Evolutionary conservation across 2,797 vertebrate species (phyloP).

Genomic region (Carapus acus): DNA sequence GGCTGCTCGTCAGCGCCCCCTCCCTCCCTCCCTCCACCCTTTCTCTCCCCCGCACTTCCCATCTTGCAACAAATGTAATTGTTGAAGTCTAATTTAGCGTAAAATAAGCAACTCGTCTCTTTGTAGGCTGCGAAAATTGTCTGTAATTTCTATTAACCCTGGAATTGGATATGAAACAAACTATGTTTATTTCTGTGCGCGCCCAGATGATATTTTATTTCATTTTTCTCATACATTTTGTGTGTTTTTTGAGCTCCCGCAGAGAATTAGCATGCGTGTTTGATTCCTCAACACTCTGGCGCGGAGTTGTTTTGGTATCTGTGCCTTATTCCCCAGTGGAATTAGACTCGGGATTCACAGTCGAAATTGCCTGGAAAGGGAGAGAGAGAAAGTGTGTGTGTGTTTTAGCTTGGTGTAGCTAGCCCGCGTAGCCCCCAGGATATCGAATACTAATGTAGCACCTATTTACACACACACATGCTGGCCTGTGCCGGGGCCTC

Average conservation of each 20-base stretch:
- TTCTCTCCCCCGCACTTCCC: conserved; percentile 23
- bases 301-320: conserved; percentile 13
- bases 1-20: too few species aligned
- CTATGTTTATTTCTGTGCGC: conserved; percentile 18
- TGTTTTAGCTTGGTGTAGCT: conserved; percentile 1
- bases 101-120: conserved; percentile 57
- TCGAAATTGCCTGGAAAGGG: conserved; percentile 25
- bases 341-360: conserved; percentile 23
- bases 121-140: conserved; percentile 58
- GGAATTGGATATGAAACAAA: conserved; percentile 20
- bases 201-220: conserved; percentile 17
- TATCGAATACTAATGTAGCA: conserved; percentile 49
- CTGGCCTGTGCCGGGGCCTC: conserved; percentile 44
- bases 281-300: conserved; percentile 8
- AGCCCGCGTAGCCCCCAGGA: conserved; percentile 23
- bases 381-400: conserved; percentile 27
- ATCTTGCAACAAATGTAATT: conserved; percentile 37
- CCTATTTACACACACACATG: conserved; percentile 50
- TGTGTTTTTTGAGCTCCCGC: neutral
- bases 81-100: conserved; percentile 51
- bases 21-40: too few species aligned
- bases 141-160: conserved; percentile 54
- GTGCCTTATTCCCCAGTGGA: conserved; percentile 19
- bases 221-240: too few species aligned
- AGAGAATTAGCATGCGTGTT: conserved; percentile 15